phyloP scores from a whole-genome alignment of 2,113 vertebrate species.

The Ctenomys sociabilis region DNA sequence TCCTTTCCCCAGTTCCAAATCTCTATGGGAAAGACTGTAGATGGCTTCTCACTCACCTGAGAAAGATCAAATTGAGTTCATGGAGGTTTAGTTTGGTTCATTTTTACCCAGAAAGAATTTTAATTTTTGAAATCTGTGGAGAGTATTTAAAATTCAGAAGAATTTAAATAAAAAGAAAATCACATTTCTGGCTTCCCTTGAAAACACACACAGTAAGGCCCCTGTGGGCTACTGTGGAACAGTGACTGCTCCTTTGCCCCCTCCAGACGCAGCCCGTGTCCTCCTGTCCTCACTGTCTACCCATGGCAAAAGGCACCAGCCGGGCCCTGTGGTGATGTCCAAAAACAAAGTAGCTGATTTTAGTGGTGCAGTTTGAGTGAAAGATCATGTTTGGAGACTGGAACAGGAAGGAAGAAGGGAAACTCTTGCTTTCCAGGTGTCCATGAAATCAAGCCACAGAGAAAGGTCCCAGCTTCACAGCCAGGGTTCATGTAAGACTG shows the following conservation, averaged over 20 bases:
- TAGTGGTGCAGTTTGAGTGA: neutral
- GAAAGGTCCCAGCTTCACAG: neutral
- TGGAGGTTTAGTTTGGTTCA: neutral
- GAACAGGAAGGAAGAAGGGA: too few relatives aligned
- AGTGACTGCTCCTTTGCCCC: neutral
- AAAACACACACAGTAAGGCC: neutral
- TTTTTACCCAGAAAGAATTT: neutral
- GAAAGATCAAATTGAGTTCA: neutral
- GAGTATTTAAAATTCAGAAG: slow-evolving; percentile 41
- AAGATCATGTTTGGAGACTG: neutral
- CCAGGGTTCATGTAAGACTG: neutral
- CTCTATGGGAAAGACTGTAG: neutral
- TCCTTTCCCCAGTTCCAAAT: too few relatives aligned
- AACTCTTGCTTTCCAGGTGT: neutral
- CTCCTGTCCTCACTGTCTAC: neutral
- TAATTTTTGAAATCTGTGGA: neutral
- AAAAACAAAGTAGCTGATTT: neutral
- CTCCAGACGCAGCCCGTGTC: neutral
- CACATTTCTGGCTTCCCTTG: neutral
- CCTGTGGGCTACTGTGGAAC: rapidly evolving
- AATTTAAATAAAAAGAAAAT: neutral
- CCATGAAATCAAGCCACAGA: neutral
- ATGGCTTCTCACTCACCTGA: neutral
- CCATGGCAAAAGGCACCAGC: neutral
- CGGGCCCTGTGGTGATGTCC: neutral